Evolutionary conservation across 2,113 vertebrate species (phyloP), one percentile per base, ranked within the genome.

Genomic region (Chloropsis cyanopogon): DNA sequence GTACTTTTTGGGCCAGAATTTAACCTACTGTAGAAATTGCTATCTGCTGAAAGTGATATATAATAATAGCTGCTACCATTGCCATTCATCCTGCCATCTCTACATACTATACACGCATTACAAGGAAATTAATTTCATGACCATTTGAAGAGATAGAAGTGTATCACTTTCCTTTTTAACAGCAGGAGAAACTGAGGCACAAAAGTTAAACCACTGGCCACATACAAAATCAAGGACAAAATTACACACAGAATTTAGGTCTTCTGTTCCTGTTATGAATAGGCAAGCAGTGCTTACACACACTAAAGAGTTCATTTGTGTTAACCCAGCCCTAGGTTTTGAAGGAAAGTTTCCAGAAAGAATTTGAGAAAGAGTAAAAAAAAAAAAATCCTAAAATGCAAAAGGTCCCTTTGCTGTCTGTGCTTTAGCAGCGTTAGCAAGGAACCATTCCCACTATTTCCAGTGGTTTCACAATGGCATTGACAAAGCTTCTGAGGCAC

Each of bases 21-120:
- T 96, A 96, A 96, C 91, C 96, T 97, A 23, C 65, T 95, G 87
- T 75, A 95, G 88, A 93, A 97, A 94, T 71, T 77, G 57, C 82
- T 92, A 24, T 95, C 81, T 91, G 61, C 79, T 69, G 61, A 91
- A 81, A 92, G 77, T 80, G 90, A 47, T 92, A 82, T 37, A 76
- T 88, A 95, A 95, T 95, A 92, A 79, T 86, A 84, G 76, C 73
- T 87, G 60, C 65, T 63, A 28, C 79, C 75, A 49, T 31, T 93
- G 64, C 89, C 64, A 73, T 91, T 89, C 63, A 71, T 68, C 76
- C 73, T 66, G 56, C 47, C 54, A 39, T 70, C 64, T 94, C 72
- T 87, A 81, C 31, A 9, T 31, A 35, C 76, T 83, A 28, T 13
- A 70, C 66, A 85, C 13, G 21, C 49, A 33, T 86, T 86, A 61